Evolutionary conservation across 2,797 vertebrate species (phyloP).

Genomic region (Rhabdomys pumilio): DNA sequence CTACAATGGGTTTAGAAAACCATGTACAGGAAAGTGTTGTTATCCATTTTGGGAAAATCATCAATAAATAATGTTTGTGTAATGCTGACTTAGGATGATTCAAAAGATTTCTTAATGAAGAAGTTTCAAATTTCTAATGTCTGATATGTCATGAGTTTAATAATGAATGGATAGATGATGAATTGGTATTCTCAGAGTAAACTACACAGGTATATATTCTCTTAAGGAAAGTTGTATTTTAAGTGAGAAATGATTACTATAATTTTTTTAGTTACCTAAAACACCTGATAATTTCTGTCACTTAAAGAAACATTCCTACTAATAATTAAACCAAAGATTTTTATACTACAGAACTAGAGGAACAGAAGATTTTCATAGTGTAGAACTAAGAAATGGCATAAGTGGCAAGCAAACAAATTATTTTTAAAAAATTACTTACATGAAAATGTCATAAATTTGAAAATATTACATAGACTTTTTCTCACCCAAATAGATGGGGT

Average conservation of each 20-base stretch:
- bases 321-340: constrained; percentile 57
- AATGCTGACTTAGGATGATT: neutral
- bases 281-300: constrained; percentile 50
- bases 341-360: constrained; percentile 43
- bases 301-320: constrained; percentile 49
- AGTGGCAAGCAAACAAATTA: constrained; percentile 49
- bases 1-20: neutral
- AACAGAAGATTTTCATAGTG: constrained; percentile 60
- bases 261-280: constrained; percentile 66
- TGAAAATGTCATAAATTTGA: constrained; percentile 78
- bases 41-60: neutral
- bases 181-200: constrained; percentile 56
- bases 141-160: constrained; percentile 39
- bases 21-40: neutral
- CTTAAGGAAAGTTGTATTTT: constrained; percentile 56
- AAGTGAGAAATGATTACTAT: constrained; percentile 67
- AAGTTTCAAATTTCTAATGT: neutral
- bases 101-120: neutral
- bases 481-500: constrained; percentile 67
- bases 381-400: constrained; percentile 32
- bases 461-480: constrained; percentile 74
- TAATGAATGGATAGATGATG: constrained; percentile 45
- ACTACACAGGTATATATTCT: neutral
- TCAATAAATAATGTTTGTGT: constrained; percentile 10
- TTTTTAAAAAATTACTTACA: constrained; percentile 62